A percentile compares a stretch with the other conserved stretches of the same genome.
Conservation (phyloP, 2,888 invertebrate genomes). For the Ethmia dodecea region DNA sequence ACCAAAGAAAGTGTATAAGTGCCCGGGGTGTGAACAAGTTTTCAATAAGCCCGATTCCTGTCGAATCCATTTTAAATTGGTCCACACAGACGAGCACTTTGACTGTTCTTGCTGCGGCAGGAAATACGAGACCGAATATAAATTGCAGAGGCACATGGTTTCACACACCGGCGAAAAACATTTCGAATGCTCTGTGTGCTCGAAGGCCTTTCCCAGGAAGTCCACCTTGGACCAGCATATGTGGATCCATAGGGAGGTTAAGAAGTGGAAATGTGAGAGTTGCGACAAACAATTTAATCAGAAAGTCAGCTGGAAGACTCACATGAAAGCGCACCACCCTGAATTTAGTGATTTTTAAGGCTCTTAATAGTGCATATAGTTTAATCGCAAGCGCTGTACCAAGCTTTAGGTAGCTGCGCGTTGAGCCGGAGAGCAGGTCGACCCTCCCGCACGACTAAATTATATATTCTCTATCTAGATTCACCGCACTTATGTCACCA, state of each 20-base stretch:
- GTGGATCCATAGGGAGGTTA: conserved; percentile 26
- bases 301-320: conserved; percentile 26
- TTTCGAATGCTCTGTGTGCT: conserved; percentile 39
- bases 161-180: conserved; percentile 45
- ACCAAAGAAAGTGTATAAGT: conserved; percentile 20
- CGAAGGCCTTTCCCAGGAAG: conserved; percentile 27
- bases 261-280: conserved; percentile 21
- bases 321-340: conserved; percentile 43
- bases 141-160: conserved; percentile 42
- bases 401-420: too few species aligned
- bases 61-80: conserved; percentile 23
- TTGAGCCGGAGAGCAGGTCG: too few species aligned
- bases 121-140: conserved; percentile 39
- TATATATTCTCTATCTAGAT: too few species aligned
- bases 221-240: conserved; percentile 25
- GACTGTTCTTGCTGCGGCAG: conserved; percentile 23
- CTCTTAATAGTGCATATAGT: neutral
- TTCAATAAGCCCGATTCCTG: conserved; percentile 23
- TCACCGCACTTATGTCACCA: too few species aligned
- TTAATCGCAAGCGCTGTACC: neutral
- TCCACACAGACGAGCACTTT: conserved; percentile 21
- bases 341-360: conserved; percentile 28
- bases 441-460: too few species aligned
- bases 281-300: conserved; percentile 29
- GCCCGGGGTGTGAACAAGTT: conserved; percentile 29